These are phyloP conservation scores for Blomia tropicalis DNA, from an alignment of 2,888 invertebrate species.

Conservation along the genomic window DNA sequence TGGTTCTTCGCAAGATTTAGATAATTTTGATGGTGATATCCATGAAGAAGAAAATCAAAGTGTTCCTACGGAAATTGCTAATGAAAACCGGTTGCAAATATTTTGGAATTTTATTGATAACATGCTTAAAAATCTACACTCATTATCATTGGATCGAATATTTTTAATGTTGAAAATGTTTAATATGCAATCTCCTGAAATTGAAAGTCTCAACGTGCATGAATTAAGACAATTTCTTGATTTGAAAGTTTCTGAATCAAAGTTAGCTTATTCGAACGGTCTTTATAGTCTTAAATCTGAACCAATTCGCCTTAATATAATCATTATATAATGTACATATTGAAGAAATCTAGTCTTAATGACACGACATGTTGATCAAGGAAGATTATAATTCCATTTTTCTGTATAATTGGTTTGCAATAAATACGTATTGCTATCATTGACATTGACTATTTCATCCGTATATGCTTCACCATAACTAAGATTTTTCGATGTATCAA, in stretches of 20 bases:
- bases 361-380: too few species aligned
- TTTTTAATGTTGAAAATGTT: slow-evolving; percentile 34
- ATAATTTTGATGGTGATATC: slow-evolving; percentile 1
- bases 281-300: slow-evolving; percentile 44
- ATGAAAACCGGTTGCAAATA: slow-evolving; percentile 1
- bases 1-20: slow-evolving; percentile 12
- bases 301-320: background rate
- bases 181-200: slow-evolving; percentile 55
- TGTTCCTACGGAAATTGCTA: too few species aligned
- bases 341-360: too few species aligned
- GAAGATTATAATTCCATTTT: too few species aligned
- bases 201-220: slow-evolving; percentile 69
- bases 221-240: slow-evolving; percentile 78
- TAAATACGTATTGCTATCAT: background rate
- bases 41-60: background rate
- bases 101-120: slow-evolving; percentile 96
- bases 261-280: slow-evolving; percentile 64
- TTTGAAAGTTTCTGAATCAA: slow-evolving; percentile 77
- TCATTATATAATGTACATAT: background rate
- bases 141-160: slow-evolving; percentile 29
- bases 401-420: background rate
- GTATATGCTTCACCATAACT: background rate
- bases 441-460: background rate
- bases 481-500: too few species aligned
- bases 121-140: slow-evolving; percentile 71